These are phyloP conservation scores for Hippocampus guttulatus DNA, from an alignment of 2,113 vertebrate species.

Conservation along the genomic window DNA sequence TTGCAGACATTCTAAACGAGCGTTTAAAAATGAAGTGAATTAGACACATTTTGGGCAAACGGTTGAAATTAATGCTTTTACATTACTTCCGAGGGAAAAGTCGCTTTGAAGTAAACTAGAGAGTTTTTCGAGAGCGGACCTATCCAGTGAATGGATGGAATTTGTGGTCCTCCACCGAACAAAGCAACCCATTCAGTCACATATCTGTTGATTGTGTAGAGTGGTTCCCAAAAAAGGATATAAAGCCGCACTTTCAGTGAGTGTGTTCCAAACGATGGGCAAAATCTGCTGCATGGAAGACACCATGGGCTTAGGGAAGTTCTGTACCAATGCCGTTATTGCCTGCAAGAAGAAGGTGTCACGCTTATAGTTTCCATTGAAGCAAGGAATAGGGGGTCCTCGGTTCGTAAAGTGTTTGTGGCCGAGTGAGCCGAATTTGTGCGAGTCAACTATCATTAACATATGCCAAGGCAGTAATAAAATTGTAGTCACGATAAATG, in stretches of 20 bases:
- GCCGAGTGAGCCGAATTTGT: no score
- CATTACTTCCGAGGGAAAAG: neutral
- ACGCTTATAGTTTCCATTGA: neutral
- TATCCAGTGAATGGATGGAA: neutral
- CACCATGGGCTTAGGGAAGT: slow-evolving; percentile 97
- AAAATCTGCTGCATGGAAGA: slow-evolving; percentile 97
- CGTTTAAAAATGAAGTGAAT: no score
- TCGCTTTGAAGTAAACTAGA: neutral
- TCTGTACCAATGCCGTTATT: slow-evolving; percentile 94
- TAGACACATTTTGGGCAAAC: no score
- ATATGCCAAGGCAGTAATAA: no score
- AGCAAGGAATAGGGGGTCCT: neutral
- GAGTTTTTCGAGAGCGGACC: neutral
- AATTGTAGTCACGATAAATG: no score
- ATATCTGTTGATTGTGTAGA: neutral
- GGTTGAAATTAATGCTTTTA: neutral
- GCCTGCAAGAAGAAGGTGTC: slow-evolving; percentile 69
- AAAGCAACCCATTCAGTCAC: neutral
- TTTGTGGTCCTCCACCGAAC: neutral
- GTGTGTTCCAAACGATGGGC: slow-evolving; percentile 94
- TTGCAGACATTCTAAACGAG: no score
- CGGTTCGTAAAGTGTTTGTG: neutral
- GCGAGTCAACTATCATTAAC: no score
- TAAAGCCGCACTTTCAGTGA: slow-evolving; percentile 98
- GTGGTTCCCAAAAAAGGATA: slow-evolving; percentile 76